phyloP scores from a whole-genome alignment of 2,797 vertebrate species.

The Emys orbicularis region DNA sequence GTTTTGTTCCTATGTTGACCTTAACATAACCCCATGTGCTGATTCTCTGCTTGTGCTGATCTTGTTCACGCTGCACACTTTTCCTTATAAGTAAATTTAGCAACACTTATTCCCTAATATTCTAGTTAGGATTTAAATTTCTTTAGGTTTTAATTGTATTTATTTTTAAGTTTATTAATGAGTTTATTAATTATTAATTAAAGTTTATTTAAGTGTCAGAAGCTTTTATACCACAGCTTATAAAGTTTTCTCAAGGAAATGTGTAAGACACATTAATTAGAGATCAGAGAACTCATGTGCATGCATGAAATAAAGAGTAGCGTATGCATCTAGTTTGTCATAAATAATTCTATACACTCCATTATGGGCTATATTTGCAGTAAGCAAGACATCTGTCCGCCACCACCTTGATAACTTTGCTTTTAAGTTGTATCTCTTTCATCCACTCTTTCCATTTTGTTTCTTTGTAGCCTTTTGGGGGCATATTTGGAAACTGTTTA shows the following conservation, averaged over 20 bases:
- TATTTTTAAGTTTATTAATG: background rate
- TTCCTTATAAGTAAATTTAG: conserved; percentile 58
- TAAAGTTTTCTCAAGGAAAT: background rate
- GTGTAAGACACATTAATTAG: background rate
- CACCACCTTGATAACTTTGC: fast-evolving
- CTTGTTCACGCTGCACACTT: conserved; percentile 1
- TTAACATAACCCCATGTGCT: background rate
- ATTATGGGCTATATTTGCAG: background rate
- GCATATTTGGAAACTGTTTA: background rate
- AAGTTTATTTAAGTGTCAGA: background rate
- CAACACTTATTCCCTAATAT: conserved; percentile 13
- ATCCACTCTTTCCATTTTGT: background rate
- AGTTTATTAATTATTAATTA: background rate
- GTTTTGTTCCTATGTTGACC: background rate
- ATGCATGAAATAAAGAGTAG: background rate
- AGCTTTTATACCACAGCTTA: background rate
- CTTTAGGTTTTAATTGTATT: background rate
- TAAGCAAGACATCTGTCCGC: background rate
- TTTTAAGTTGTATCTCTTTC: background rate
- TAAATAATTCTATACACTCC: background rate
- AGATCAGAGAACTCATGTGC: background rate
- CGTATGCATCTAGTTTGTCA: background rate
- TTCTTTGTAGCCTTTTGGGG: background rate
- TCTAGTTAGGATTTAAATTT: conserved; percentile 43
- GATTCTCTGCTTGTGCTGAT: conserved; percentile 26